phyloP scores from a whole-genome alignment of 2,113 vertebrate species.

The Gopherus evgoodei region DNA sequence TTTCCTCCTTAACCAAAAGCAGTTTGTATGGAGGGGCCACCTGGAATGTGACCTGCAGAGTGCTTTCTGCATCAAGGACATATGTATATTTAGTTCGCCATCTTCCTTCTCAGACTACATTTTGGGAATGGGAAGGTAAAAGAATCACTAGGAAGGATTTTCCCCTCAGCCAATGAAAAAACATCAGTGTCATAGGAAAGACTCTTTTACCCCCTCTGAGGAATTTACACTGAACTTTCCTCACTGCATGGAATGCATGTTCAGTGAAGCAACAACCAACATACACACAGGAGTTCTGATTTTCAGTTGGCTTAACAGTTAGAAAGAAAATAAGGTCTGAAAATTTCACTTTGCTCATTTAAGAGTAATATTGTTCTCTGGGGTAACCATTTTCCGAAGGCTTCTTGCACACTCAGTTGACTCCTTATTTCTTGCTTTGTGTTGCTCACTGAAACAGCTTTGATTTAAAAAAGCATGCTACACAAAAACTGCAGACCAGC shows the following conservation, averaged over 20 bases:
- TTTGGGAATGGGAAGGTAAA: neutral
- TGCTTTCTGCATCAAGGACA: neutral
- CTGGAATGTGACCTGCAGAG: neutral
- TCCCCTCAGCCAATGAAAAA: neutral
- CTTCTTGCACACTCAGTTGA: fast-evolving
- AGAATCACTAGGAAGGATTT: neutral
- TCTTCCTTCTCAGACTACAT: neutral
- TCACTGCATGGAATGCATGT: neutral
- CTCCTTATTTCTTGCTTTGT: neutral
- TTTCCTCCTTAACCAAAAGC: neutral
- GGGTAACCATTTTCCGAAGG: neutral
- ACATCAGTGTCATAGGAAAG: conserved; percentile 46
- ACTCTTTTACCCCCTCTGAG: neutral
- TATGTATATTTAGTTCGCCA: neutral
- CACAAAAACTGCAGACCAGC: neutral
- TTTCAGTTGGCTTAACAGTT: fast-evolving
- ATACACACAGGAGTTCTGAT: fast-evolving
- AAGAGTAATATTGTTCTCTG: neutral
- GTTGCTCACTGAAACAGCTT: neutral
- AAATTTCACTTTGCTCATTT: neutral
- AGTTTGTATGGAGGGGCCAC: neutral
- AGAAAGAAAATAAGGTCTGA: neutral
- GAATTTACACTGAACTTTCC: neutral
- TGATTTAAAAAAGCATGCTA: neutral
- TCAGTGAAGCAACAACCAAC: neutral